These are phyloP conservation scores for Gorsachius magnificus DNA, from an alignment of 2,797 vertebrate species.

Conservation along the genomic window DNA sequence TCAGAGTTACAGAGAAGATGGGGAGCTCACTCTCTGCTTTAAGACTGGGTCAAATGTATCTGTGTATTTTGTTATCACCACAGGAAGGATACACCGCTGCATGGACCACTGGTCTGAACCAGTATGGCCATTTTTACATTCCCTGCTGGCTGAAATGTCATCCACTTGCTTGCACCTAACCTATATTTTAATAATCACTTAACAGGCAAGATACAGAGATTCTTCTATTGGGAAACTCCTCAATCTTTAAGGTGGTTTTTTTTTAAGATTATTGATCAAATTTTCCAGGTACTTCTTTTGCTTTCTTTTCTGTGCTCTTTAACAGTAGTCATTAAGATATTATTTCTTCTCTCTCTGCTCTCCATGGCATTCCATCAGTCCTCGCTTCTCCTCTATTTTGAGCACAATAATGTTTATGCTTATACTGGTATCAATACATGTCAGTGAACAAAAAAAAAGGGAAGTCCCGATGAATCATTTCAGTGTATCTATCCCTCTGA, in stretches of 20 bases:
- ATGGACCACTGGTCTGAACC: neutral
- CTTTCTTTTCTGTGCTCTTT: neutral
- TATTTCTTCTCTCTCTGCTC: neutral
- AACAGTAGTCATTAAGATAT: neutral
- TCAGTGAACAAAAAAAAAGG: neutral
- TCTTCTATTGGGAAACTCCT: neutral
- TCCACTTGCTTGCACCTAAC: neutral
- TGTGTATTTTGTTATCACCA: neutral
- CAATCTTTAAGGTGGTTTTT: neutral
- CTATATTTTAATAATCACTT: neutral
- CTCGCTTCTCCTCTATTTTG: neutral
- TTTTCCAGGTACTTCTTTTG: neutral
- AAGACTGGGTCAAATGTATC: neutral
- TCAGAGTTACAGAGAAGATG: neutral
- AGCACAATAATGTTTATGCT: neutral
- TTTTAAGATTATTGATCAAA: neutral
- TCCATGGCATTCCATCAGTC: neutral
- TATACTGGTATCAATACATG: neutral
- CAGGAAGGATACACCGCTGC: neutral
- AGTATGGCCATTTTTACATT: neutral
- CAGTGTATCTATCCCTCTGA: neutral
- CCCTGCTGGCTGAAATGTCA: neutral
- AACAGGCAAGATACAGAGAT: neutral
- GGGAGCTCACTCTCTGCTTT: neutral
- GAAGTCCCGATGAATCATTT: neutral